Percentiles rank a stretch among this genome's conserved stretches.
Evolutionary conservation across 2,888 invertebrate species (phyloP).

Genomic region (Lasioglossum pauxillum): DNA sequence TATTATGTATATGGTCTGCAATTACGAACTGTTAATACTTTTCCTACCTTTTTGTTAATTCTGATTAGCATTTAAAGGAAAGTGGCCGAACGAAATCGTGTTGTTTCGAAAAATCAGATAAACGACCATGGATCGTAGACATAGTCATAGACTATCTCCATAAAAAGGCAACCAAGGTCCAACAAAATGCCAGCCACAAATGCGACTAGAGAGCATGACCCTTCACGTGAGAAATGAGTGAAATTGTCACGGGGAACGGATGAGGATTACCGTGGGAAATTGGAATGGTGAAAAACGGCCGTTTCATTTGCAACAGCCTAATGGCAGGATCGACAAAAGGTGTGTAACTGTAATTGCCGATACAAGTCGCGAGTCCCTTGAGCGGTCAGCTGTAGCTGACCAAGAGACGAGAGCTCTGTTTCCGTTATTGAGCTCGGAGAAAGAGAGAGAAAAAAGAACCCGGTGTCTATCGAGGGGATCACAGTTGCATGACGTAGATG

Average conservation of each 20-base stretch:
- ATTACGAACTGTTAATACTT: background rate
- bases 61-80: background rate
- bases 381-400: background rate
- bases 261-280: background rate
- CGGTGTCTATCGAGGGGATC: constrained; percentile 6
- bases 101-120: background rate
- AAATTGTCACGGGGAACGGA: too few species aligned
- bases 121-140: background rate
- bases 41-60: background rate
- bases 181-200: too few species aligned
- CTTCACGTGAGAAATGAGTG: too few species aligned
- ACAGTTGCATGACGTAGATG: constrained; percentile 17
- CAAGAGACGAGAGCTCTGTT: background rate
- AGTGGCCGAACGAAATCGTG: background rate
- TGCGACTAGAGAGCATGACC: too few species aligned
- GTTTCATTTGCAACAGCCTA: background rate
- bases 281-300: background rate
- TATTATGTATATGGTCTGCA: background rate
- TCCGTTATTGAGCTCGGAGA: background rate
- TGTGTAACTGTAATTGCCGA: constrained; percentile 1
- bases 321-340: background rate
- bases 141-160: too few species aligned
- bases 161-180: too few species aligned
- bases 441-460: background rate
- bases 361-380: background rate